Base-by-base conservation (phyloP, 2,888 invertebrate species). In the Agrotis exclamationis region DNA sequence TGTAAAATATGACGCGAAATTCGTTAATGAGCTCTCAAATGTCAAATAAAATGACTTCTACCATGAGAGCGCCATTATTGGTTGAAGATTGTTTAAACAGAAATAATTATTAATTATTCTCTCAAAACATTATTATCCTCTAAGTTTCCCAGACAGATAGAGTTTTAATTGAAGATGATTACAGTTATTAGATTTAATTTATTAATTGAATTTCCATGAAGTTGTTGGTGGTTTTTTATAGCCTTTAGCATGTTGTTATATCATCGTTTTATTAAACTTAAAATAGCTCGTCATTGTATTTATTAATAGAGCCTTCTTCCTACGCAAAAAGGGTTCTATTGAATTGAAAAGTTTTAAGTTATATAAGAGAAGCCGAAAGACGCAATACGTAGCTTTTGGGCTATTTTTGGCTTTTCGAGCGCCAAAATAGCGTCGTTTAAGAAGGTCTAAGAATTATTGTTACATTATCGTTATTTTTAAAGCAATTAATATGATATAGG, bases 121-220 rank as follows among this genome's bases (percentile, higher is more conserved):
- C 18, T 28, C 20, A 58, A 33, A 56, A 54, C 51, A 59, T 65
- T 24, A 66, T 79, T 71, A 60, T 56, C 22, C n/a, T 22, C 18
- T 44, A 14, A 62, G 59, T 59, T 63, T 71, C 65, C 71, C 28
- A 66, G 54, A 33, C 22, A 33, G 70, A 75, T 60, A 57, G 9
- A 39, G 70, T 76, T 54, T 66, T 79, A 80, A 79, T 80, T 71
- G 44, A 28, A 53, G 20, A 71, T 76, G 71, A 79, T 79, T 71
- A n/a, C 64, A 24, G 65, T 63, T 54, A 79, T 80, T 80, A 79
- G 16, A 48, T 76, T 66, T 51, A 80, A 80, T 80, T 76, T 70
- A 65, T 78, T 65, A 62, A 80, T 70, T 65, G 54, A 53, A 70
- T 70, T 66, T 53, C 59, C 39, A 18, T 56, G 33, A 56, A 50